phyloP scores from a whole-genome alignment of 2,888 invertebrate genomes.

The Caenorhabditis virilis region DNA sequence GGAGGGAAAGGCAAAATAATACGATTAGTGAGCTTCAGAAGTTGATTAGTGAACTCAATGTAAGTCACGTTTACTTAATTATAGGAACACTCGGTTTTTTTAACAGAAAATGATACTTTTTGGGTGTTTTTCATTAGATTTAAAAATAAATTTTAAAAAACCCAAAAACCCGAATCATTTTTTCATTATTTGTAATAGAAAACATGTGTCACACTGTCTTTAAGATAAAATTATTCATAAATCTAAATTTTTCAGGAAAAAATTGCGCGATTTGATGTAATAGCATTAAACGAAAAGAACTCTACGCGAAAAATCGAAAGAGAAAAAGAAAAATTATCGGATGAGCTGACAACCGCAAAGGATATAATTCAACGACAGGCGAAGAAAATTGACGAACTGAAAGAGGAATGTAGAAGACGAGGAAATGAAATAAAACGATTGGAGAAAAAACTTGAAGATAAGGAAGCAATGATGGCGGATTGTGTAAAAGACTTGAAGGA shows the following conservation, averaged over 20 bases:
- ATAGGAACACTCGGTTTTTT: background rate
- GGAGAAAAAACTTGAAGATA: slow-evolving; percentile 62
- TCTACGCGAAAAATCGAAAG: slow-evolving; percentile 43
- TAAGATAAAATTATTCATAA: background rate
- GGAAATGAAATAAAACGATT: slow-evolving; percentile 53
- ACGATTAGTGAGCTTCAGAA: slow-evolving; percentile 58
- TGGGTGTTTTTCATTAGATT: no score
- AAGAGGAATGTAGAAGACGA: slow-evolving; percentile 56
- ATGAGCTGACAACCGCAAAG: slow-evolving; percentile 38
- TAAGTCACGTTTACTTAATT: slow-evolving; percentile 16
- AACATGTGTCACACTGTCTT: no score
- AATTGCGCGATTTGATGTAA: slow-evolving; percentile 41
- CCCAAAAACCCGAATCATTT: no score
- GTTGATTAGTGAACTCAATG: slow-evolving; percentile 57
- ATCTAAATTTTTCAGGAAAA: slow-evolving; percentile 40
- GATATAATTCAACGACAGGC: slow-evolving; percentile 41
- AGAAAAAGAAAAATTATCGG: slow-evolving; percentile 43
- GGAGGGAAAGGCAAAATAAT: slow-evolving; percentile 43
- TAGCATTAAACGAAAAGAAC: slow-evolving; percentile 46
- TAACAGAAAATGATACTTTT: background rate
- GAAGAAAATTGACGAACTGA: slow-evolving; percentile 56
- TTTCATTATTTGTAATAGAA: no score
- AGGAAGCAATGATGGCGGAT: slow-evolving; percentile 62
- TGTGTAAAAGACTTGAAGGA: slow-evolving; percentile 63
- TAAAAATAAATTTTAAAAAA: no score